phyloP scores from a whole-genome alignment of 37 sponge, comb jelly and placozoan species.

The Cliona cf. orientalis region DNA sequence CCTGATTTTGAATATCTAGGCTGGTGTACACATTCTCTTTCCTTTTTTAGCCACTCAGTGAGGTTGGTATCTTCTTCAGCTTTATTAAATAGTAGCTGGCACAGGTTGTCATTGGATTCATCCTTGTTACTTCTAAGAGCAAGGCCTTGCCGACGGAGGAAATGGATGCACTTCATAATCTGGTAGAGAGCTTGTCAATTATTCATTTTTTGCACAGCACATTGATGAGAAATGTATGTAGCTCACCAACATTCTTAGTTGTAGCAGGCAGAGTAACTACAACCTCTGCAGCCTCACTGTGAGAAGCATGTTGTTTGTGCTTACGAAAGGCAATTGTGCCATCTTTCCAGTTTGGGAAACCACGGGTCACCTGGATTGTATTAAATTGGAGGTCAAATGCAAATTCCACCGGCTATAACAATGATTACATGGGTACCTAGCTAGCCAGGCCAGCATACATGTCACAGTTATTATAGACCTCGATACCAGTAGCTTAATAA shows the following conservation, averaged over 20 bases:
- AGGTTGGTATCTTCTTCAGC: conserved; percentile 30
- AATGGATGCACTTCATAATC: conserved; percentile 32
- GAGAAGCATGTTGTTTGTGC: not conserved
- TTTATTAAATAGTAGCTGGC: conserved; percentile 4
- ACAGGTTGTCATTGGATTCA: conserved; percentile 42
- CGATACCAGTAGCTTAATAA: too few species aligned
- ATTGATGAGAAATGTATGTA: conserved; percentile 6
- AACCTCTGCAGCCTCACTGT: conserved; percentile 28
- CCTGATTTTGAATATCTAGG: conserved; percentile 34
- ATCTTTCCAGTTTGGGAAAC: conserved; percentile 64
- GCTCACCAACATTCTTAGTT: conserved; percentile 54
- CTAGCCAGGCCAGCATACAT: too few species aligned
- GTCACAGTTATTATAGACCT: too few species aligned
- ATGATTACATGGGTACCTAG: too few species aligned
- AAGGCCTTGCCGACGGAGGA: conserved; percentile 56
- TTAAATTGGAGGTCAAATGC: too few species aligned
- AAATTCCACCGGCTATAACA: not conserved
- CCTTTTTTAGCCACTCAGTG: conserved; percentile 18
- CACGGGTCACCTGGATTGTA: conserved; percentile 19
- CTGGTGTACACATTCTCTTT: conserved; percentile 58
- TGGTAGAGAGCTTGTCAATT: conserved; percentile 29
- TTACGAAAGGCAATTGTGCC: conserved; percentile 7
- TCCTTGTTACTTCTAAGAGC: conserved; percentile 43
- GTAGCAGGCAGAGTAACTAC: conserved; percentile 22
- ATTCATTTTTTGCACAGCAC: conserved; percentile 24